phyloP scores from a whole-genome alignment of 2,888 invertebrate species.

The Fissipunctia ypsillon region DNA sequence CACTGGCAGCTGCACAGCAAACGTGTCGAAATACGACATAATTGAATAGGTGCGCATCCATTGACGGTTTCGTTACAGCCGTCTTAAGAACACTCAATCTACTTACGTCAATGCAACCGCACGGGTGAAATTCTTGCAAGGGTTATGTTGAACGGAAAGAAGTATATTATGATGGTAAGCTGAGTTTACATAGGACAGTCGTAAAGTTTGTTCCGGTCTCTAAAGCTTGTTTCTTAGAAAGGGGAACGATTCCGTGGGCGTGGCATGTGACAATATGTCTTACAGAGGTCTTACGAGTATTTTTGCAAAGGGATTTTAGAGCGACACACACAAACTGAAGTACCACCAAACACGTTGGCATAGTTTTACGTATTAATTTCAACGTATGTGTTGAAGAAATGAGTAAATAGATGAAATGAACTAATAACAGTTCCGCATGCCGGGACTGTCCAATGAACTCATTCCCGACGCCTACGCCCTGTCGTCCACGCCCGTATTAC shows the following conservation, averaged over 20 bases:
- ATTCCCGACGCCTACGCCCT: slow-evolving; percentile 79
- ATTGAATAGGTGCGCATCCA: slow-evolving; percentile 40
- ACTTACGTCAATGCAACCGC: slow-evolving; percentile 47
- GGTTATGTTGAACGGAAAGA: slow-evolving; percentile 37
- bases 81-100: slow-evolving; percentile 31
- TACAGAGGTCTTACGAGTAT: slow-evolving; percentile 32
- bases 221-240: slow-evolving; percentile 62
- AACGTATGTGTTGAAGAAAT: slow-evolving; percentile 42
- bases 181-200: slow-evolving; percentile 74
- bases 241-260: slow-evolving; percentile 29
- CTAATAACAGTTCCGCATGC: slow-evolving; percentile 84
- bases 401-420: slow-evolving; percentile 63
- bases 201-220: slow-evolving; percentile 65
- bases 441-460: slow-evolving; percentile 85
- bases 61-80: slow-evolving; percentile 38
- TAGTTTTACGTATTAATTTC: slow-evolving; percentile 21
- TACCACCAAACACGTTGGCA: background rate
- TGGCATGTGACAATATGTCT: slow-evolving; percentile 49
- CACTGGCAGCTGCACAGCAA: slow-evolving; percentile 35
- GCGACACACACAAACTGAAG: background rate
- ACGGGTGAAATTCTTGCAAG: slow-evolving; percentile 43
- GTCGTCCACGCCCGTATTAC: slow-evolving; percentile 71
- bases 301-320: slow-evolving; percentile 24
- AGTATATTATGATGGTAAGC: slow-evolving; percentile 62
- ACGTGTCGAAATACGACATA: slow-evolving; percentile 35